Conservation (phyloP, 2,113 vertebrate species). For the Melanerpes aurifrons region DNA sequence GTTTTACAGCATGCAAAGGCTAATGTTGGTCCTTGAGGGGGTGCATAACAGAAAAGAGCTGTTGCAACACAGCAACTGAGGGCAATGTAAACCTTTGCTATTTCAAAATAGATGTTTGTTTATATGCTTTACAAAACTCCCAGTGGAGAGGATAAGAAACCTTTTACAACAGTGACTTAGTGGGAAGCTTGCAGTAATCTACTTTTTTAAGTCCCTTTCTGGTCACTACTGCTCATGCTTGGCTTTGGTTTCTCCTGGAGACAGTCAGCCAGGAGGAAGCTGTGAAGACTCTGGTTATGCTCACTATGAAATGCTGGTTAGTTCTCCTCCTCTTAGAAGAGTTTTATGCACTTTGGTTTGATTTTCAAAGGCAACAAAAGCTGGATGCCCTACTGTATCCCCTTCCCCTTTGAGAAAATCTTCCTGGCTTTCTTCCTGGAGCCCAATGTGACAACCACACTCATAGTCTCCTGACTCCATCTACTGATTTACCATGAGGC, state of each 20-base stretch:
- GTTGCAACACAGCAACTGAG: rapidly evolving
- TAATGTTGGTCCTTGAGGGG: neutral
- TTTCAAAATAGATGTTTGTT: neutral
- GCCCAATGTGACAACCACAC: neutral
- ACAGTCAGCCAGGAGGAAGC: neutral
- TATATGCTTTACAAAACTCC: neutral
- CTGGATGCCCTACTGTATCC: neutral
- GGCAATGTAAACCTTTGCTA: neutral
- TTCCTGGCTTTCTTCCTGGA: neutral
- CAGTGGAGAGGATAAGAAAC: neutral
- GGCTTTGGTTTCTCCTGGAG: neutral
- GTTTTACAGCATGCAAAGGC: conserved; percentile 1
- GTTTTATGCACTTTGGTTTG: neutral
- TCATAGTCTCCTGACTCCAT: neutral
- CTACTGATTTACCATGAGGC: neutral
- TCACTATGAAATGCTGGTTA: neutral
- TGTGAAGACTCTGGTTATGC: neutral
- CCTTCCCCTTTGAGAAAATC: neutral
- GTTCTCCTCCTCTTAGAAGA: neutral
- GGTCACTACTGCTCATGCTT: neutral
- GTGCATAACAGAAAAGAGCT: neutral
- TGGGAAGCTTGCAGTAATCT: neutral
- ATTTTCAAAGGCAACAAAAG: conserved; percentile 1
- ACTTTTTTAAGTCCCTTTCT: neutral
- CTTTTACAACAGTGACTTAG: neutral